Conservation (phyloP, 2,797 vertebrate species). For the Perodicticus potto region DNA sequence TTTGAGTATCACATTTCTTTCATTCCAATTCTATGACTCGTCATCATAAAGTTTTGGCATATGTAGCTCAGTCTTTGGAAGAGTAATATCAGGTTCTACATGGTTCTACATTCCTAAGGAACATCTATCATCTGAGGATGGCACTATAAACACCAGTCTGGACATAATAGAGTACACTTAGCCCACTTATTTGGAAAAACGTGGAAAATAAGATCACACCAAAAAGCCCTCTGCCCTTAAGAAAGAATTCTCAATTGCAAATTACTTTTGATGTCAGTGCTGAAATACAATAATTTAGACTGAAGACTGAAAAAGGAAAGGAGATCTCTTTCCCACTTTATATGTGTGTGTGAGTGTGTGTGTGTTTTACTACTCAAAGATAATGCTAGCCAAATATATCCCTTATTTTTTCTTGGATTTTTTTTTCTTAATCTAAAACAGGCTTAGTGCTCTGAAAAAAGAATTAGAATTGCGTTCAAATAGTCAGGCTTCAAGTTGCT, state of each 20-base stretch:
- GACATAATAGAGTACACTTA: neutral
- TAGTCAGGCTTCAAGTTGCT: neutral
- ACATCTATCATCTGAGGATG: constrained; percentile 38
- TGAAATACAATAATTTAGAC: constrained; percentile 28
- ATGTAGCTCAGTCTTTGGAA: constrained; percentile 14
- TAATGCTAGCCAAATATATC: constrained; percentile 36
- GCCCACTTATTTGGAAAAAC: constrained; percentile 32
- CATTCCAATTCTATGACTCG: constrained; percentile 47
- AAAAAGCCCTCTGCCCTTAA: constrained; percentile 27
- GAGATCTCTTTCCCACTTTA: neutral
- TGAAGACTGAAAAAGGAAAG: constrained; percentile 29
- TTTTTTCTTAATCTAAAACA: constrained; percentile 44
- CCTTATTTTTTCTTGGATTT: neutral
- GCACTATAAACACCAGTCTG: constrained; percentile 52
- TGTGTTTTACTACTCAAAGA: neutral
- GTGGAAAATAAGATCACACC: constrained; percentile 43
- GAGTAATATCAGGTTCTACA: neutral
- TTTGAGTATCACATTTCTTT: constrained; percentile 3
- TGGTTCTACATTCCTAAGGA: constrained; percentile 28
- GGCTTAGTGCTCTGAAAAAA: constrained; percentile 22
- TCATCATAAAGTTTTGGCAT: neutral
- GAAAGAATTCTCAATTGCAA: constrained; percentile 64
- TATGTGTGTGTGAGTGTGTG: neutral
- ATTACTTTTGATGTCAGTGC: constrained; percentile 44
- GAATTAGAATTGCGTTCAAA: constrained; percentile 1